Conservation (phyloP, 2,797 vertebrate species). For the Cercopithecus mitis region DNA sequence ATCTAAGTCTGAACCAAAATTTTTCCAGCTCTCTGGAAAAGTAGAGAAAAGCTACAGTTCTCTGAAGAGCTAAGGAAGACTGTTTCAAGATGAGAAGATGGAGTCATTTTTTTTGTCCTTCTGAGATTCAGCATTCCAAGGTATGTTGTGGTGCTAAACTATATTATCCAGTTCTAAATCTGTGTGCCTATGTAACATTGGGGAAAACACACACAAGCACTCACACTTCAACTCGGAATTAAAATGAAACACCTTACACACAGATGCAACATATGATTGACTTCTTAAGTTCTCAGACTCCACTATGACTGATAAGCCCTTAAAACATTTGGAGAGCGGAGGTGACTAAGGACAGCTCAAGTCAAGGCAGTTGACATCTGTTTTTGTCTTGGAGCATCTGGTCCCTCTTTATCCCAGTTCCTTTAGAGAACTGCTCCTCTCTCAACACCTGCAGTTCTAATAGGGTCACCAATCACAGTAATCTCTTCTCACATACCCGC, state of each 20-base stretch:
- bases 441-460: neutral
- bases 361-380: neutral
- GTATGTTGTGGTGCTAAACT: neutral
- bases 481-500: neutral
- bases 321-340: neutral
- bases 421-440: neutral
- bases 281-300: neutral
- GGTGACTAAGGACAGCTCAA: neutral
- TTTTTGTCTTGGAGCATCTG: neutral
- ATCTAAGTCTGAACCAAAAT: slow-evolving; percentile 34
- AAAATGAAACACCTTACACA: neutral
- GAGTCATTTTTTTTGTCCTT: neutral
- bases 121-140: neutral
- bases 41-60: neutral
- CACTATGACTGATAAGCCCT: neutral
- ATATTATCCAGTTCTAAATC: slow-evolving; percentile 28
- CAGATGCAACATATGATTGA: neutral
- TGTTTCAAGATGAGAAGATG: slow-evolving; percentile 22
- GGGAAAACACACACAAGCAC: neutral
- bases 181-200: neutral
- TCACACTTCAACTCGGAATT: neutral
- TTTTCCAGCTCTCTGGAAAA: slow-evolving; percentile 54
- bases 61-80: neutral
- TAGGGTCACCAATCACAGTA: neutral
- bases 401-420: neutral